Evolutionary conservation across 2,888 invertebrate species (phyloP).

Genomic region (Chamaedrilus cognettii): DNA sequence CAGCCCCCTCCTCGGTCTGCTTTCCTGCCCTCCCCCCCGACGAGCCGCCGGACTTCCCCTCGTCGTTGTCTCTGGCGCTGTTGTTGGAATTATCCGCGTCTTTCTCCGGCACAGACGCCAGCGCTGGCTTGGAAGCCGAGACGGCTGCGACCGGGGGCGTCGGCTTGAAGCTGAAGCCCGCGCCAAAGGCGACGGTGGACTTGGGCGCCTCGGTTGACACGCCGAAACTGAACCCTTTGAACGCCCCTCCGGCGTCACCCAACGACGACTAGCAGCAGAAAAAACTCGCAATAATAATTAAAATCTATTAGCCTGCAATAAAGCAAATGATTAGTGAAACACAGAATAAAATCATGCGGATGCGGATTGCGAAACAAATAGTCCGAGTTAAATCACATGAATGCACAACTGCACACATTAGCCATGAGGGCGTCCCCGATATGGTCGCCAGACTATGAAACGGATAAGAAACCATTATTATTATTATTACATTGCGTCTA

Average conservation of each 20-base stretch:
- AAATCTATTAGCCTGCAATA: slow-evolving; percentile 3
- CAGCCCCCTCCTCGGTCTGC: background rate
- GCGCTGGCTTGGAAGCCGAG: background rate
- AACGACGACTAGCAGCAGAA: background rate
- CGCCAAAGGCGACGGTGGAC: slow-evolving; percentile 3
- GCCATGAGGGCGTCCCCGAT: too few species aligned
- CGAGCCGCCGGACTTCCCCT: background rate
- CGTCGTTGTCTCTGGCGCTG: background rate
- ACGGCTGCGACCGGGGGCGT: background rate
- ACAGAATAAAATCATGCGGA: too few species aligned
- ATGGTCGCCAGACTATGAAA: too few species aligned
- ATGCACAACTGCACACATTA: too few species aligned
- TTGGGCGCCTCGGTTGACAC: background rate
- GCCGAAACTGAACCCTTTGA: background rate
- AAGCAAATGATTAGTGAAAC: too few species aligned
- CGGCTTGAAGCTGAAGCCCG: background rate
- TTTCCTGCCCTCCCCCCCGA: background rate
- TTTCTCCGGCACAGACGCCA: background rate
- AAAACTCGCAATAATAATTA: slow-evolving; percentile 12
- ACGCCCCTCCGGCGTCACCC: background rate
- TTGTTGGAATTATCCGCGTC: slow-evolving; percentile 7
- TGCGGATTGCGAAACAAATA: too few species aligned
- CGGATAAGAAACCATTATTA: too few species aligned
- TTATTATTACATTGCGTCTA: too few species aligned
- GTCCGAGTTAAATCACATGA: too few species aligned